A percentile compares a stretch with the other conserved stretches of the same genome.
Conservation (phyloP, 1,140 invertebrate genomes). For the Ceratitis capitata region DNA sequence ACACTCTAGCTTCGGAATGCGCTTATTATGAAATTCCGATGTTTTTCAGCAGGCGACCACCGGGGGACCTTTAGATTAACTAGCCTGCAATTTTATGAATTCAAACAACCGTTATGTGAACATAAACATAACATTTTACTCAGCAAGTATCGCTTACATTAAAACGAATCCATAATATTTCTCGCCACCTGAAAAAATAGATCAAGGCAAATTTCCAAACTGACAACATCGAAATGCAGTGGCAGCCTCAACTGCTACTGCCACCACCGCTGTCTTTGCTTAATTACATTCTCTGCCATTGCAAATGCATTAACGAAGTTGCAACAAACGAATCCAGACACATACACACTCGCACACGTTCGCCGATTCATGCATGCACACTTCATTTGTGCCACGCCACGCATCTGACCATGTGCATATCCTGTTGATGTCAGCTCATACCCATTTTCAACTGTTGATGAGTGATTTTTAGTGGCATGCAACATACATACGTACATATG, state of each 20-base stretch:
- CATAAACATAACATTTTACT: too few species aligned
- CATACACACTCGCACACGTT: background rate
- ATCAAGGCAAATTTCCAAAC: background rate
- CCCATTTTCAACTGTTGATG: slow-evolving; percentile 4
- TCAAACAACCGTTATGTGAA: too few species aligned
- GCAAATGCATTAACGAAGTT: background rate
- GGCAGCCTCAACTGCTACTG: background rate
- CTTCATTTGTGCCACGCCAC: background rate
- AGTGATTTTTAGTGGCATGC: slow-evolving; percentile 27
- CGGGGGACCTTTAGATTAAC: too few species aligned
- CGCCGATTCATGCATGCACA: too few species aligned
- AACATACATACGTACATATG: background rate
- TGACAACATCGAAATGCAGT: background rate
- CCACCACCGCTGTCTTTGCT: background rate
- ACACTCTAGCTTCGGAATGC: too few species aligned
- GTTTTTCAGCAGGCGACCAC: too few species aligned
- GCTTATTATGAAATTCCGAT: too few species aligned
- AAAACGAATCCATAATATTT: background rate
- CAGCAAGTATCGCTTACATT: too few species aligned
- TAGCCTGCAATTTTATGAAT: too few species aligned
- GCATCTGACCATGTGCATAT: slow-evolving; percentile 20
- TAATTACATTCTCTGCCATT: slow-evolving; percentile 3
- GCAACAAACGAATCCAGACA: too few species aligned
- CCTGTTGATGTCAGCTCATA: slow-evolving; percentile 31
- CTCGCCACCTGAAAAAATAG: background rate